phyloP scores from a whole-genome alignment of 2,797 vertebrate genomes.

The Falco peregrinus region DNA sequence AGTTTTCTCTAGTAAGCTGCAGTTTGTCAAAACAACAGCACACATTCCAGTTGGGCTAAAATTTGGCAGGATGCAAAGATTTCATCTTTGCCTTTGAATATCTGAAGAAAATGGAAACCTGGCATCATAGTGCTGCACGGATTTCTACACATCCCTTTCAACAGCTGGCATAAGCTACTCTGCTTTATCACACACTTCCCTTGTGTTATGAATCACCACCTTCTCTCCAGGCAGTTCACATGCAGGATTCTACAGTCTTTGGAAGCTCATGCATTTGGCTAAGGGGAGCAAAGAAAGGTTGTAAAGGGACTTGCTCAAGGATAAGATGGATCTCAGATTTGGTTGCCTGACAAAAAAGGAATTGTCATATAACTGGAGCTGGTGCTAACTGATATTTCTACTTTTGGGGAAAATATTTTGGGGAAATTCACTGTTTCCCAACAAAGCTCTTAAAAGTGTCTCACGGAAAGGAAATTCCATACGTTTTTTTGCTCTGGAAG shows the following conservation, averaged over 20 bases:
- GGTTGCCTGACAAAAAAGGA: constrained; percentile 21
- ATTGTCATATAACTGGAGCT: background rate
- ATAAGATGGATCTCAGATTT: background rate
- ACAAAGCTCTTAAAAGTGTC: constrained; percentile 18
- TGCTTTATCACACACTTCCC: constrained; percentile 57
- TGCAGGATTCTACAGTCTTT: constrained; percentile 31
- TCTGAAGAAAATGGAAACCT: constrained; percentile 58
- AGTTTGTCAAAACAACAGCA: constrained; percentile 68
- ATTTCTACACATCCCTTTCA: constrained; percentile 62
- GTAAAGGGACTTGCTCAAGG: constrained; percentile 12
- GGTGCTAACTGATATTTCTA: constrained; percentile 12
- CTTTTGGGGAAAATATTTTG: constrained; percentile 32
- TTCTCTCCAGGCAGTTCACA: constrained; percentile 20
- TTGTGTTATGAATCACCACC: constrained; percentile 57
- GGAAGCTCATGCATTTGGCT: background rate
- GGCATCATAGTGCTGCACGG: constrained; percentile 15
- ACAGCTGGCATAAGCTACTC: constrained; percentile 68
- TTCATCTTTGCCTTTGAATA: constrained; percentile 58
- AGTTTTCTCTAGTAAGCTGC: constrained; percentile 68
- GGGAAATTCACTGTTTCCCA: constrained; percentile 29
- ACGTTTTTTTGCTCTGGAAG: background rate
- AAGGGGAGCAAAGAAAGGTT: background rate
- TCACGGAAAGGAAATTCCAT: constrained; percentile 55
- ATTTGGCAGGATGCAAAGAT: constrained; percentile 60
- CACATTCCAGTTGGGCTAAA: constrained; percentile 45